Percentiles rank a stretch among this genome's conserved stretches.
These are phyloP conservation scores for Rotaria socialis DNA, from an alignment of 2,888 invertebrate species.

Conservation along the genomic window DNA sequence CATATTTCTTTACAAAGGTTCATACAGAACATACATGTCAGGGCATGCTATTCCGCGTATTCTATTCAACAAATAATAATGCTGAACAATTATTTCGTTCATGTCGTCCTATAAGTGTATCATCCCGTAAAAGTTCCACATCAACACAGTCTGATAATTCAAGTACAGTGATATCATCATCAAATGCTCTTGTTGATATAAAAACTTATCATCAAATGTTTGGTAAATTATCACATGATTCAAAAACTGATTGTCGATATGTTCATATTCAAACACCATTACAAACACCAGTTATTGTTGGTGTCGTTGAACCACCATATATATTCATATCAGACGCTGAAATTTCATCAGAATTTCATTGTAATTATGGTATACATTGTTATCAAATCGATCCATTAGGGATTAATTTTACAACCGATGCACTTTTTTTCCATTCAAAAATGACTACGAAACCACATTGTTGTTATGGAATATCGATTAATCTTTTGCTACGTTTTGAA, in stretches of 20 bases:
- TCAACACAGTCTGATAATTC: not conserved
- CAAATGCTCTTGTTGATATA: conserved; percentile 25
- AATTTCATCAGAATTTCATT: conserved; percentile 13
- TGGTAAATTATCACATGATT: not conserved
- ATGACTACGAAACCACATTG: not conserved
- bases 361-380: conserved; percentile 34
- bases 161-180: not conserved
- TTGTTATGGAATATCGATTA: conserved; percentile 27
- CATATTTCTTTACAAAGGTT: not conserved
- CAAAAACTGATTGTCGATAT: not conserved
- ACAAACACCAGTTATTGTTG: not conserved
- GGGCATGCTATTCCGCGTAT: not conserved
- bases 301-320: conserved; percentile 34
- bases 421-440: not conserved
- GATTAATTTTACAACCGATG: not conserved
- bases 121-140: not conserved
- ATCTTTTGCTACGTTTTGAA: not conserved
- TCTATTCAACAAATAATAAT: not conserved
- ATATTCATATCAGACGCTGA: not conserved
- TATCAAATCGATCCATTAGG: conserved; percentile 19
- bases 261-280: not conserved
- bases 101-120: not conserved
- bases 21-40: conserved; percentile 4
- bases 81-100: conserved; percentile 14
- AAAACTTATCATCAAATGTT: not conserved